phyloP scores from a whole-genome alignment of 2,113 vertebrate species.

The Neofelis nebulosa region DNA sequence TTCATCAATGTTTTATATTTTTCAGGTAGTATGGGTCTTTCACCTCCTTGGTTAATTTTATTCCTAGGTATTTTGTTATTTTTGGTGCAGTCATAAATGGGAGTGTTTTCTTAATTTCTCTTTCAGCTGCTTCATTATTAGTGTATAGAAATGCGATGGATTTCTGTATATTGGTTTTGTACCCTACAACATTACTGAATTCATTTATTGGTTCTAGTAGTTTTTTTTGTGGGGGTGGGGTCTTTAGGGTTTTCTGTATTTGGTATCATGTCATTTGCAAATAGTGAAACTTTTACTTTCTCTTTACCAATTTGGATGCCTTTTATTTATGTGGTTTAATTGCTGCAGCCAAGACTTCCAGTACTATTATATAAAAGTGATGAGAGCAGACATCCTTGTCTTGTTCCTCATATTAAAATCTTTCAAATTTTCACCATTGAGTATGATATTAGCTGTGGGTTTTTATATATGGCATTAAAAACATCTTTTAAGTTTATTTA shows the following conservation, averaged over 20 bases:
- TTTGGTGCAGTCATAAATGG: not conserved
- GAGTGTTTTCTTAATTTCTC: not conserved
- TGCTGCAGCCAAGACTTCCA: not conserved
- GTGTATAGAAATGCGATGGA: not conserved
- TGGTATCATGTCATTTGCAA: not conserved
- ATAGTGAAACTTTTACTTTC: too few species aligned
- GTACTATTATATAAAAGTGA: not conserved
- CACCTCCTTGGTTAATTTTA: not conserved
- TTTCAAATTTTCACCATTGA: not conserved
- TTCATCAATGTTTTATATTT: not conserved
- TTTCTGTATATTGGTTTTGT: not conserved
- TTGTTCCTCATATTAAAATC: not conserved
- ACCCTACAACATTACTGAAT: not conserved
- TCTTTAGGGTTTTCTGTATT: not conserved
- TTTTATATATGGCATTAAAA: not conserved
- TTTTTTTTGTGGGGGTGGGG: not conserved
- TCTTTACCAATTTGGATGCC: not conserved
- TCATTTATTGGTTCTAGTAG: not conserved
- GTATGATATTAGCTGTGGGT: not conserved
- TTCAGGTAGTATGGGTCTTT: not conserved
- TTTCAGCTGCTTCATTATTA: not conserved
- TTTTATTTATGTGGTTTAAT: not conserved
- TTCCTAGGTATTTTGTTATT: not conserved
- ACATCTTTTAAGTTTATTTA: too few species aligned
- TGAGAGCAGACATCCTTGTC: not conserved